Conservation (phyloP, 2,888 invertebrate species). For the Caenorhabditis sp. region DNA sequence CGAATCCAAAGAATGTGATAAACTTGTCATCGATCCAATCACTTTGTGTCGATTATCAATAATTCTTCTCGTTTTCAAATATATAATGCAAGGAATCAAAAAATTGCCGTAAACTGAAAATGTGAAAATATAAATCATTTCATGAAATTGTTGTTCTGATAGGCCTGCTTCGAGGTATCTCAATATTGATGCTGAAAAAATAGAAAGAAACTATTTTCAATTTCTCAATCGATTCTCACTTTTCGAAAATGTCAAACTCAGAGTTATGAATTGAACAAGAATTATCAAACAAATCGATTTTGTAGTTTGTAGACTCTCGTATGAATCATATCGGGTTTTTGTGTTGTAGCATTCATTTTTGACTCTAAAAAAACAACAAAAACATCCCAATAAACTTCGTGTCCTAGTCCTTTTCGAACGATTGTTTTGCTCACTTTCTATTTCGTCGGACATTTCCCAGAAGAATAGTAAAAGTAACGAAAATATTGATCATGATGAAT, state of each 20-base stretch:
- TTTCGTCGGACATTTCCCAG: slow-evolving; percentile 7
- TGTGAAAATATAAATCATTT: neutral
- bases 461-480: slow-evolving; percentile 12
- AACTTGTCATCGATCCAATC: neutral
- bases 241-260: neutral
- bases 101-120: neutral
- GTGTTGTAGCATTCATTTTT: neutral
- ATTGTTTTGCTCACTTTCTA: slow-evolving; percentile 4
- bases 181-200: neutral
- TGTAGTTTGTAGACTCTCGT: neutral
- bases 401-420: too few species aligned
- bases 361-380: neutral
- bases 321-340: neutral
- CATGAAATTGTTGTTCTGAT: neutral
- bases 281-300: neutral
- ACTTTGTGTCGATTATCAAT: neutral
- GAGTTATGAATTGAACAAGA: neutral
- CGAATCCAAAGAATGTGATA: neutral
- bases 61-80: neutral
- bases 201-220: neutral
- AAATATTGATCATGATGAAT: slow-evolving; percentile 16
- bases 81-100: neutral
- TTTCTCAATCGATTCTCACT: neutral
- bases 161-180: neutral
- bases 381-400: too few species aligned